Base-by-base conservation (phyloP, 2,797 vertebrate species). In the Antennarius maculatus region DNA sequence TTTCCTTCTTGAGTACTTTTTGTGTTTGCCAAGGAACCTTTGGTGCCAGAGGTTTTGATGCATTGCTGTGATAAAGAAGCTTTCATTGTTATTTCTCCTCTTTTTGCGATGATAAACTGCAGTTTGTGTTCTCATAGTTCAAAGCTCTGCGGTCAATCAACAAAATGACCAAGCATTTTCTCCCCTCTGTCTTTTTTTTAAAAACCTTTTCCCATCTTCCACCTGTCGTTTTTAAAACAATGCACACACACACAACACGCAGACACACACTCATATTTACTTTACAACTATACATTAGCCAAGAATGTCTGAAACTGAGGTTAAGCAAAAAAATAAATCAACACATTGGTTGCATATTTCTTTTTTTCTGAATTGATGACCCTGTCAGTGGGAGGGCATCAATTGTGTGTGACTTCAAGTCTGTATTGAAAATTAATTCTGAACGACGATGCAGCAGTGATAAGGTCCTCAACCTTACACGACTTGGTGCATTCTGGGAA, bases 51-150 rank as follows among this genome's bases (percentile, higher is more conserved):
- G 10, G 17, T 27, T 66, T 62, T 76, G 63, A 77, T 80, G 45
- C 34, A 75, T 69, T 3, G 54, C 65, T 34, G 15, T 8, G 47
- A 64, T 23, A 54, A 48, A 46, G 9, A 49, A 13, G 42, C 67
- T 57, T 55, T 29, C 14, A 2, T 16, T 1, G 63, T 52, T 79
- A 46, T 77, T 86, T 55, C 14, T 79, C 75, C 73, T 79, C 69
- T 52, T 53, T 23, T 76, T 72, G 13, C 34, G 43, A 62, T 69
- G 71, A 80, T 76, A 28, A 80, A 80, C 45, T 69, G 80, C 65
- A 10, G 49, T 69, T 75, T 66, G 52, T 41, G 1, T 55, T 42
- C 15, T 51, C 45, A 7, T 3, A 61, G 54, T 56, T 65, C 61
- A 41, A 55, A 77, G 56, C 55, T 68, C 57, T 37, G 58, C 57